Percentiles rank a stretch among this genome's conserved stretches.
Conservation (phyloP, 2,888 invertebrate genomes). For the Halocaridina rubra region DNA sequence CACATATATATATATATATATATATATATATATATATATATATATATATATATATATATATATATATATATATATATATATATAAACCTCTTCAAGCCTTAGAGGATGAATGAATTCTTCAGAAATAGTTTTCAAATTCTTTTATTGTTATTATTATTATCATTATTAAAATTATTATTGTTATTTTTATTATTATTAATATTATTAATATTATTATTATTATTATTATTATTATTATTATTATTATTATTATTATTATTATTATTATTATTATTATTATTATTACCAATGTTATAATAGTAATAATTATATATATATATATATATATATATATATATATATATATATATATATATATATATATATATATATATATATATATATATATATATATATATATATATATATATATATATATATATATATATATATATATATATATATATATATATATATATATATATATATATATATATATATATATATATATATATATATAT, state of each 20-base stretch:
- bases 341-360: not conserved
- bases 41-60: not conserved
- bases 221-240: too few relatives aligned
- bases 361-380: not conserved
- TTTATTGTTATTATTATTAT: too few relatives aligned
- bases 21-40: not conserved
- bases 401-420: not conserved
- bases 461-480: not conserved
- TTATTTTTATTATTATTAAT: too few relatives aligned
- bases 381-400: not conserved
- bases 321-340: not conserved
- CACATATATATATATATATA: not conserved
- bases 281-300: not conserved
- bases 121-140: too few relatives aligned
- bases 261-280: too few relatives aligned
- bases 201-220: too few relatives aligned
- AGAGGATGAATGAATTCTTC: too few relatives aligned
- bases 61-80: not conserved
- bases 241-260: too few relatives aligned
- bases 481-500: not conserved
- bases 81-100: not conserved
- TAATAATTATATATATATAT: not conserved
- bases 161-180: too few relatives aligned
- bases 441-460: not conserved
- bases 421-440: not conserved